Percentiles rank a stretch among this genome's conserved stretches.
Evolutionary conservation across 2,797 vertebrate genomes (phyloP).

Genomic region (Sciurus carolinensis): DNA sequence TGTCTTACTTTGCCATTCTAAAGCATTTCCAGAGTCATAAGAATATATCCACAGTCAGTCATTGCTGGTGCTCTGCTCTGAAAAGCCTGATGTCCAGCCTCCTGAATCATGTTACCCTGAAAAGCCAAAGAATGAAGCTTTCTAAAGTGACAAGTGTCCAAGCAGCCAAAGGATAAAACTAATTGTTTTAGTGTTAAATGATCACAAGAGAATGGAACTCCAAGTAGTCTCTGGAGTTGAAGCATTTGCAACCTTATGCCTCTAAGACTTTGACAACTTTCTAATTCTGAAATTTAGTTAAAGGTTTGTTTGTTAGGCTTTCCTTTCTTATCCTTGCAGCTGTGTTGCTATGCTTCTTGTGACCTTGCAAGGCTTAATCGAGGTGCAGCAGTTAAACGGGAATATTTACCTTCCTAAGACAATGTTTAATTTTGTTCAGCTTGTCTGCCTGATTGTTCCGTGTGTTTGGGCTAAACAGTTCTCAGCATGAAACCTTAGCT

Average conservation of each 20-base stretch:
- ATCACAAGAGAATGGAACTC: neutral
- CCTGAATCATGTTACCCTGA: neutral
- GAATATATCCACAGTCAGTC: neutral
- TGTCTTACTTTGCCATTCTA: neutral
- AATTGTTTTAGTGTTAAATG: conserved; percentile 25
- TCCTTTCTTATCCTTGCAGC: neutral
- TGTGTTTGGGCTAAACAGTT: neutral
- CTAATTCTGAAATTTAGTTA: neutral
- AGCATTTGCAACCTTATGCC: neutral
- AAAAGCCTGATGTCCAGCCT: neutral
- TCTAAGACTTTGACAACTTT: neutral
- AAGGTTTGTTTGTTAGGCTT: neutral
- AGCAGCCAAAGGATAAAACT: neutral
- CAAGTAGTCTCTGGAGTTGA: neutral
- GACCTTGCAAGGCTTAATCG: neutral
- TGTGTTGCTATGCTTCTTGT: neutral
- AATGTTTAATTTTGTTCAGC: conserved; percentile 31
- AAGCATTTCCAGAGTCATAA: neutral
- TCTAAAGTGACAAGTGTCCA: neutral
- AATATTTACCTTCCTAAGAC: conserved; percentile 20
- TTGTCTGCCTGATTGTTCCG: neutral
- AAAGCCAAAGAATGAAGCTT: neutral
- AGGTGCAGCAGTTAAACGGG: neutral
- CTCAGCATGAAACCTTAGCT: neutral
- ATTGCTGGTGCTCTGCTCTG: neutral